These are phyloP conservation scores for Charina bottae DNA, from an alignment of 2,113 vertebrate species.

Conservation along the genomic window DNA sequence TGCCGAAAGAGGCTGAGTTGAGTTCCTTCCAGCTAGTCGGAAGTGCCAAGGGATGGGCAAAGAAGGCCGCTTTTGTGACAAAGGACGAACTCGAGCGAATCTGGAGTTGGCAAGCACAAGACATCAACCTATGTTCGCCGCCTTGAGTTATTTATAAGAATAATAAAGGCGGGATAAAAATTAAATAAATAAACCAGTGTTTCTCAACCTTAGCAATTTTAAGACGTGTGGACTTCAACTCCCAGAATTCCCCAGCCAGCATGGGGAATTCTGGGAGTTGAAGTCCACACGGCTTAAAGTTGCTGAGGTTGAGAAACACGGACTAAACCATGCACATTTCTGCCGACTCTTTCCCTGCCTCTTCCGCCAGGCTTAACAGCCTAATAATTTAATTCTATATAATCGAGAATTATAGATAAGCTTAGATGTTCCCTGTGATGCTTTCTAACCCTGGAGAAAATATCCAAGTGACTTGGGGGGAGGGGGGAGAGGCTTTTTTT, in stretches of 20 bases:
- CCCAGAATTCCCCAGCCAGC: no score
- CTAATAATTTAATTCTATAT: not conserved
- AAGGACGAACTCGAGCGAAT: not conserved
- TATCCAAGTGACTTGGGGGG: not conserved
- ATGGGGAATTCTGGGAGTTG: no score
- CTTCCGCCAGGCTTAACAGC: not conserved
- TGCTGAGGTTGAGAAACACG: no score
- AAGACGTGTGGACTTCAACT: no score
- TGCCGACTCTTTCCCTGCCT: not conserved
- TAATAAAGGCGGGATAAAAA: no score
- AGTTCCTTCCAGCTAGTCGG: not conserved
- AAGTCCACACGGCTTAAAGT: no score
- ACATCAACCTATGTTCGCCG: not conserved
- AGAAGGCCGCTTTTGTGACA: not conserved
- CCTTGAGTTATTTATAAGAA: no score
- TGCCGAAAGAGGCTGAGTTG: not conserved
- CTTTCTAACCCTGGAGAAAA: not conserved
- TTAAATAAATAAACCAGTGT: no score
- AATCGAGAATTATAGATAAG: not conserved
- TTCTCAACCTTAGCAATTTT: no score
- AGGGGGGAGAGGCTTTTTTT: not conserved
- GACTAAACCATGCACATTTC: not conserved
- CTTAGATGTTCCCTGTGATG: not conserved
- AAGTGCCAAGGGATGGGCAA: not conserved
- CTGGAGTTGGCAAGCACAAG: not conserved